Evolutionary conservation across 1,140 invertebrate species (phyloP).

Genomic region (Apis cerana): DNA sequence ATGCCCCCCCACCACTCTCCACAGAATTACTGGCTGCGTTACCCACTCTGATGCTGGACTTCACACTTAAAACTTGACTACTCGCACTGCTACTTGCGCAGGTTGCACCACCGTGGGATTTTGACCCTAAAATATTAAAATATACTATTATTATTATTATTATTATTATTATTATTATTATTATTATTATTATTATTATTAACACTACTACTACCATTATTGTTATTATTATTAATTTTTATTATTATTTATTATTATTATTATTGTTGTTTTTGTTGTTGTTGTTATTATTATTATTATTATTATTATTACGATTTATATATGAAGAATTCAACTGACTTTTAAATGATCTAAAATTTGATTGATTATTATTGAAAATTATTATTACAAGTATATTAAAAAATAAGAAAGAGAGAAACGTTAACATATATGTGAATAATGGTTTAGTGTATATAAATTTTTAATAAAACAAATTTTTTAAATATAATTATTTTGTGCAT

Average conservation of each 20-base stretch:
- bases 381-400: constrained; percentile 1
- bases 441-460: constrained; percentile 21
- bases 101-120: constrained; percentile 71
- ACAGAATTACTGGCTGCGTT: constrained; percentile 80
- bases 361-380: constrained; percentile 19
- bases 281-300: not conserved
- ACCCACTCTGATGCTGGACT: constrained; percentile 82
- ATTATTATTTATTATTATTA: not conserved
- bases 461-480: constrained; percentile 35
- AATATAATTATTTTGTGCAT: constrained; percentile 18
- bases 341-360: constrained; percentile 20
- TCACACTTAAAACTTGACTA: constrained; percentile 77
- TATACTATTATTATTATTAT: constrained; percentile 43
- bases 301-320: not conserved
- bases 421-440: constrained; percentile 37
- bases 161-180: not conserved
- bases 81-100: constrained; percentile 73
- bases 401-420: constrained; percentile 14
- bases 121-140: constrained; percentile 70
- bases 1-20: constrained; percentile 80
- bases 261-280: not conserved
- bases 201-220: no score
- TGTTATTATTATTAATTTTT: not conserved
- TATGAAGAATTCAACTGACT: not conserved
- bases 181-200: not conserved